Evolutionary conservation across 2,797 vertebrate genomes (phyloP).

Genomic region (Mormyrus proboscirostris): DNA sequence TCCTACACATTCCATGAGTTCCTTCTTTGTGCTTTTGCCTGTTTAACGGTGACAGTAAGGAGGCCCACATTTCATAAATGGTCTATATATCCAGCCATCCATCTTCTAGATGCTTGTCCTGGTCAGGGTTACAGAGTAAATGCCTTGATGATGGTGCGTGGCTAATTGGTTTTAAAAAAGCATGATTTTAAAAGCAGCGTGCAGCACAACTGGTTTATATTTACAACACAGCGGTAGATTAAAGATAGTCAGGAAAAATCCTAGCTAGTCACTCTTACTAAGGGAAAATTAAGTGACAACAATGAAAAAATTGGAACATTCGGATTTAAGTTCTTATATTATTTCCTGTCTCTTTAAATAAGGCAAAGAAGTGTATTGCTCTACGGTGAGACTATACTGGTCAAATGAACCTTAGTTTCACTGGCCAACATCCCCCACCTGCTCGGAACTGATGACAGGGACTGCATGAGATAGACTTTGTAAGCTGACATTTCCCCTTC

Average conservation of each 20-base stretch:
- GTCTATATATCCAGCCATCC: background rate
- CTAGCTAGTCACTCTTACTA: background rate
- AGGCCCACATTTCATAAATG: background rate
- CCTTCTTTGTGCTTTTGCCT: background rate
- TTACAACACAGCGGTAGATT: too few species aligned
- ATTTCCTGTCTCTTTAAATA: background rate
- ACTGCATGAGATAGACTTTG: background rate
- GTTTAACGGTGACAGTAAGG: background rate
- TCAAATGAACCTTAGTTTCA: background rate
- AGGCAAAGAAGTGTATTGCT: background rate
- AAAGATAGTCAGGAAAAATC: too few species aligned
- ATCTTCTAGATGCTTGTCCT: background rate
- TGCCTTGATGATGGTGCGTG: background rate
- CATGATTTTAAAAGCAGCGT: background rate
- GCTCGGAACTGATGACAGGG: background rate
- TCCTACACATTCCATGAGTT: background rate
- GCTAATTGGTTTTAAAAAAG: background rate
- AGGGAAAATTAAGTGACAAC: background rate
- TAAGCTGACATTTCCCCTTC: background rate
- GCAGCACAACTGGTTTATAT: background rate
- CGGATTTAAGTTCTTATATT: background rate
- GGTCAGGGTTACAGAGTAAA: background rate
- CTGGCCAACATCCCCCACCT: background rate
- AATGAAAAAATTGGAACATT: background rate
- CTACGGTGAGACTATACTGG: background rate